Evolutionary conservation across 2,888 invertebrate genomes (phyloP).

Genomic region (Callyntrura guangdongensis): DNA sequence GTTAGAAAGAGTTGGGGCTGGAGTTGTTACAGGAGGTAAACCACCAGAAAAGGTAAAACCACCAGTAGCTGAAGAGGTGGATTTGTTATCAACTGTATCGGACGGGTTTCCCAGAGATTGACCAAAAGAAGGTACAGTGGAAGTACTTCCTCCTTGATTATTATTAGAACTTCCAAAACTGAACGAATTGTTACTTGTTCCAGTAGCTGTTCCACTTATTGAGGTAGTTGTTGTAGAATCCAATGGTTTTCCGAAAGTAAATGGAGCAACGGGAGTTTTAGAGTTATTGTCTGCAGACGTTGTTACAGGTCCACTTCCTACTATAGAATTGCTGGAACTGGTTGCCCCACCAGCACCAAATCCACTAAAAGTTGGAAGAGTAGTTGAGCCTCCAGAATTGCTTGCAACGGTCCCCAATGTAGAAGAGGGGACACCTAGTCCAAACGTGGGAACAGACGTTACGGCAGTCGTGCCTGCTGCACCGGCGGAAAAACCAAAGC

Average conservation of each 20-base stretch:
- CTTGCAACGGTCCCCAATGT: not conserved
- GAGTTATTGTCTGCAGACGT: not conserved
- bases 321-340: not conserved
- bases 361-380: constrained; percentile 27
- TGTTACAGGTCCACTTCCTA: not conserved
- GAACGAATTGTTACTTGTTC: not conserved
- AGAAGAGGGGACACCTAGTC: not conserved
- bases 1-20: not conserved
- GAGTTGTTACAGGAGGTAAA: not conserved
- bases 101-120: not conserved
- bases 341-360: not conserved
- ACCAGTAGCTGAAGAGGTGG: not conserved
- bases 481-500: too few species aligned
- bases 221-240: not conserved
- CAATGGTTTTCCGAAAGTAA: constrained; percentile 34
- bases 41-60: constrained; percentile 36
- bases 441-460: not conserved
- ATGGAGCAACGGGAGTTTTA: not conserved
- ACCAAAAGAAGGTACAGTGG: not conserved
- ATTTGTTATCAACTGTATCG: not conserved
- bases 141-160: not conserved
- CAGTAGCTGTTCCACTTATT: not conserved
- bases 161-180: not conserved
- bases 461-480: not conserved
- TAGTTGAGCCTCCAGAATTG: constrained; percentile 9